Evolutionary conservation across 2,888 invertebrate species (phyloP).

Genomic region (Onchidella celtica): DNA sequence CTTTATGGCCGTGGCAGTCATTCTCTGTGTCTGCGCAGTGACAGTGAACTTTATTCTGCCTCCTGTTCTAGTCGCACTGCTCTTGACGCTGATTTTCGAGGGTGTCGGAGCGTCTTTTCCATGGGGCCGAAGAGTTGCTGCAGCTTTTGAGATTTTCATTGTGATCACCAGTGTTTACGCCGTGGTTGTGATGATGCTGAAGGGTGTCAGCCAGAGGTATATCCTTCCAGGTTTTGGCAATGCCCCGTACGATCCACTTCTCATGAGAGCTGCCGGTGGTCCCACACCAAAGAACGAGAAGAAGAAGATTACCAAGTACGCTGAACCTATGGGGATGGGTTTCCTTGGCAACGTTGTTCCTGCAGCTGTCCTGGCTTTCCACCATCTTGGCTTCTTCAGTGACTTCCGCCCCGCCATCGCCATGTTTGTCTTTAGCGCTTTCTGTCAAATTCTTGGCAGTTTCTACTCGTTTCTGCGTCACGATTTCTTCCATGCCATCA

Average conservation of each 20-base stretch:
- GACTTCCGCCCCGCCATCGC: conserved; percentile 62
- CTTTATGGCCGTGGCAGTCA: conserved; percentile 60
- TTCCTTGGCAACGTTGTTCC: conserved; percentile 67
- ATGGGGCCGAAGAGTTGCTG: conserved; percentile 64
- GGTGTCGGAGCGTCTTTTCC: conserved; percentile 60
- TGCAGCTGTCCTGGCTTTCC: conserved; percentile 60
- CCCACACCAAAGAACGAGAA: conserved; percentile 60
- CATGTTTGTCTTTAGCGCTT: conserved; percentile 57
- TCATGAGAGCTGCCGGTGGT: conserved; percentile 57
- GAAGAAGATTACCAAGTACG: conserved; percentile 65
- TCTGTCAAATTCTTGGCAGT: conserved; percentile 60
- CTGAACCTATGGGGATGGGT: conserved; percentile 68
- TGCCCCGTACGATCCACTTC: conserved; percentile 63
- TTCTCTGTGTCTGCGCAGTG: conserved; percentile 61
- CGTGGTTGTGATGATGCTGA: conserved; percentile 65
- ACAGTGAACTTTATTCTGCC: conserved; percentile 67
- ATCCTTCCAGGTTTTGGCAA: conserved; percentile 67
- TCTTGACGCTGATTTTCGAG: conserved; percentile 64
- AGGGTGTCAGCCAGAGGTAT: conserved; percentile 67
- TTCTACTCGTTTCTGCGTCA: conserved; percentile 65
- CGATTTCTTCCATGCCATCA: conserved; percentile 62
- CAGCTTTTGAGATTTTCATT: conserved; percentile 64
- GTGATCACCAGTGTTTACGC: conserved; percentile 62
- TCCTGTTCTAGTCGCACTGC: conserved; percentile 62
- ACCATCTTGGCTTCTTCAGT: conserved; percentile 62